Conservation (phyloP, 2,113 vertebrate genomes). For the Jaculus jaculus region DNA sequence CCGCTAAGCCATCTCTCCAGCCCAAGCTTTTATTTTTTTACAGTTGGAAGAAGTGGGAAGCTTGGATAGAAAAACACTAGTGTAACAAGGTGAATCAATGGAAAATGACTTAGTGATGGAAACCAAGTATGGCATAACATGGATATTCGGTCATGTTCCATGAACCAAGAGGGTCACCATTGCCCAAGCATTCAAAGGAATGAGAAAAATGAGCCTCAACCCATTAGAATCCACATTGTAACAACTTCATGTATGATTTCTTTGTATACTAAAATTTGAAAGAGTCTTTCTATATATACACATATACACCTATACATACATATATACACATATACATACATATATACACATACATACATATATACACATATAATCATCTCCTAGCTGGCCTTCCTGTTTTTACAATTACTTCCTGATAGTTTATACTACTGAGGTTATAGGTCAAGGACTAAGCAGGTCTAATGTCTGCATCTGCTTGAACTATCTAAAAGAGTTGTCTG, state of each 20-base stretch:
- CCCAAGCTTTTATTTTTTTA: neutral
- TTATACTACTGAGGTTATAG: neutral
- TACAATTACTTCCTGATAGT: neutral
- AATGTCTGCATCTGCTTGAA: neutral
- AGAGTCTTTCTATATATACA: neutral
- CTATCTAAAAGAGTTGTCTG: neutral
- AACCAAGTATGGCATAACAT: fast-evolving
- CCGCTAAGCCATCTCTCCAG: too few relatives aligned
- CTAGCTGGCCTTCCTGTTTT: neutral
- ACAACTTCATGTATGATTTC: neutral
- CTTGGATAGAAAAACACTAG: neutral
- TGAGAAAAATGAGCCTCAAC: neutral
- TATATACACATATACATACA: too few relatives aligned
- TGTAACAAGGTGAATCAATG: neutral
- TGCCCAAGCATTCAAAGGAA: neutral
- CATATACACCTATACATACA: too few relatives aligned
- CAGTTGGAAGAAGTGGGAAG: neutral
- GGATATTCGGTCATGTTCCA: neutral
- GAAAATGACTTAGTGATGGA: neutral
- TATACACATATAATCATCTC: neutral
- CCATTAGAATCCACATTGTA: neutral
- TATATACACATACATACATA: too few relatives aligned
- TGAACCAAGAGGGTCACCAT: neutral
- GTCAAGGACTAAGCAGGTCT: neutral
- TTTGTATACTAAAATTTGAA: neutral